phyloP scores from a whole-genome alignment of 2,797 vertebrate species.

The Sebastes matsubarae region DNA sequence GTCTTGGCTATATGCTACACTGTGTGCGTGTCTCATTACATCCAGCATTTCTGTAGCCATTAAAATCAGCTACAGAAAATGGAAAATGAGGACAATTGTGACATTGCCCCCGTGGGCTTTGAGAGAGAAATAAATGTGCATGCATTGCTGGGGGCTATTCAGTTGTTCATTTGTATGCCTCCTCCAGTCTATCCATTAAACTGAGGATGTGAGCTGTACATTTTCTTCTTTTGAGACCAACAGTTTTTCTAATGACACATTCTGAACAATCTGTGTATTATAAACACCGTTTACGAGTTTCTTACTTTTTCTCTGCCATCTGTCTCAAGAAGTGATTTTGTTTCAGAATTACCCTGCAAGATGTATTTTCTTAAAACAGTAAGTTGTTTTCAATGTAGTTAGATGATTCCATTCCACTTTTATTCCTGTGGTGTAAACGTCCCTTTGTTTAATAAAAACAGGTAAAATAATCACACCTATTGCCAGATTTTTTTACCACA shows the following conservation, averaged over 20 bases:
- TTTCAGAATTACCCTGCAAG: neutral
- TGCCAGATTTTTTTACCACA: too few species aligned
- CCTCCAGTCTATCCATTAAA: conserved; percentile 20
- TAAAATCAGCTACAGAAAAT: conserved; percentile 46
- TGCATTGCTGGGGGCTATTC: conserved; percentile 8
- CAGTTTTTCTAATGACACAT: neutral
- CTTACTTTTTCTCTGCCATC: neutral
- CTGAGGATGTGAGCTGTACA: neutral
- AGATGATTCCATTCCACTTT: neutral
- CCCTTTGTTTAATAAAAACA: too few species aligned
- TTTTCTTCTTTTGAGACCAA: neutral
- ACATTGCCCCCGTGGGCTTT: conserved; percentile 24
- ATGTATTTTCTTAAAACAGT: neutral
- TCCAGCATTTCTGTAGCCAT: conserved; percentile 14
- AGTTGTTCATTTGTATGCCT: conserved; percentile 21
- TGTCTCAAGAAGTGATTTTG: neutral
- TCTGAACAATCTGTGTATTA: neutral
- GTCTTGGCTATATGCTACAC: conserved; percentile 13
- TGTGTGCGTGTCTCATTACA: conserved; percentile 31
- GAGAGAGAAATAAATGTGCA: conserved; percentile 34
- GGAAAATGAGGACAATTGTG: conserved; percentile 45
- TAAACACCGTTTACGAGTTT: neutral
- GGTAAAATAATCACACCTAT: too few species aligned
- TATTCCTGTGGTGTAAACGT: too few species aligned
- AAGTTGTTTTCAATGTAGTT: neutral